Base-by-base conservation (phyloP, 2,113 vertebrate species). In the Muscicapa adusta region DNA sequence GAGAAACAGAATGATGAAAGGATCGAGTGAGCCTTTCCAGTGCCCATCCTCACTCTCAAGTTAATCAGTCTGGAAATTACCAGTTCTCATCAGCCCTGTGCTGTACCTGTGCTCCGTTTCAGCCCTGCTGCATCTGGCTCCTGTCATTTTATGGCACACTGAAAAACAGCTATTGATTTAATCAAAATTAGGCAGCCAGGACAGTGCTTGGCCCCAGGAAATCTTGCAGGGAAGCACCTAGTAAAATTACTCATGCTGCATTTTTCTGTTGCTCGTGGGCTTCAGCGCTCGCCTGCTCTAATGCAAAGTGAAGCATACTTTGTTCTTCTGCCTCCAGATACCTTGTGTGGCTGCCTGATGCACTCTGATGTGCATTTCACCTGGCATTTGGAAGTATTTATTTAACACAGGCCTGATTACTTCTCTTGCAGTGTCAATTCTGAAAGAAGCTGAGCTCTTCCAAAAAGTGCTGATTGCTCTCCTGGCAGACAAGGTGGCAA, bases 301-400 rank as follows among this genome's bases (percentile, higher is more conserved):
- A 97, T 94, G 79, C 94, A 53, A 97, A 96, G 96, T 96, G 97
- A 97, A 97, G 84, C 83, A 5, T 79, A 96, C 78, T 96, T 97
- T 97, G 95, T 95, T 95, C 92, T 89, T 38, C 88, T 45, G 97
- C 96, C 96, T 97, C 93, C 94, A 96, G 95, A 93, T 79, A 95
- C 96, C 94, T 95, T 92, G 84, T 79, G 78, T 54, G 88, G 88
- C 94, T 73, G 88, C 91, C 94, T 94, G 94, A 86, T 26, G 72
- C 36, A 6, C 86, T 61, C 92, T 97, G 97, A 96, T 94, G 96
- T 94, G 91, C 97, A 97, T 97, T 95, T 97, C 76, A 97, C 97
- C 96, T 97, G 96, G 97, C 96, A 97, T 94, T 89, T 83, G 92
- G 88, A 94, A 95, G 90, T 91, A 85, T 94, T 97, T 96, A 58